Base-by-base conservation (phyloP, 1,140 invertebrate species). In the Acyrthosiphon pisum region DNA sequence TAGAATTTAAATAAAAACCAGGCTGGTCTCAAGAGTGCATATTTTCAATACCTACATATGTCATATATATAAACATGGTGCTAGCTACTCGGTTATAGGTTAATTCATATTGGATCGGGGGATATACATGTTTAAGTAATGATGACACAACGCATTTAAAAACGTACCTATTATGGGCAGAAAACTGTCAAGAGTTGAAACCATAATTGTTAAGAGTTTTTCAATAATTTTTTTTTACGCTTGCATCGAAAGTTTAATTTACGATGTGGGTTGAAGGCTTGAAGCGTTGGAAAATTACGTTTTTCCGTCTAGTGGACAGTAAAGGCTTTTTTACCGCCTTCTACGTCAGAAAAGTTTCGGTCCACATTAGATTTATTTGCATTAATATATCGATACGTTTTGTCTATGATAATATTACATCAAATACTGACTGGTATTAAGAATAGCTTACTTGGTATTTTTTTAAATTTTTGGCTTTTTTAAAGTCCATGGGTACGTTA, bases 401-500 rank as follows among this genome's bases (percentile, higher is more conserved):
- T 68, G 30, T n/a, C 30, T 68, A n/a, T 68, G 56, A 30, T 60
- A 68, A 68, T n/a, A 30, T 26, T 60, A 30, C n/a, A 68, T 68
- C 30, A 68, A 68, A 68, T 68, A 68, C 60, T n/a, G 14, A 14
- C 30, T n/a, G 11, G 4, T 68, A 68, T 30, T n/a, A n/a, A 30
- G 60, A 30, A 95, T 98, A 98, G 60, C 48, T 94, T 94, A 96
- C 96, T 95, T 96, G 96, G 95, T 97, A 99, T 93, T 98, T 96
- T 95, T 98, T 98, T 97, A 99, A 98, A 93, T 98, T 97, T 95
- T 98, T 98, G 8, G 97, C 97, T 90, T 97, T 95, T 94, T 98
- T 98, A 1, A 98, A 96, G 35, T 97, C 97, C 20, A 98, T 96
- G 93, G 97, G 97, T 93, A 97, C 96, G 95, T 99, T 98, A 0